Evolutionary conservation across 1,140 invertebrate species (phyloP).

Genomic region (Tribolium madens): DNA sequence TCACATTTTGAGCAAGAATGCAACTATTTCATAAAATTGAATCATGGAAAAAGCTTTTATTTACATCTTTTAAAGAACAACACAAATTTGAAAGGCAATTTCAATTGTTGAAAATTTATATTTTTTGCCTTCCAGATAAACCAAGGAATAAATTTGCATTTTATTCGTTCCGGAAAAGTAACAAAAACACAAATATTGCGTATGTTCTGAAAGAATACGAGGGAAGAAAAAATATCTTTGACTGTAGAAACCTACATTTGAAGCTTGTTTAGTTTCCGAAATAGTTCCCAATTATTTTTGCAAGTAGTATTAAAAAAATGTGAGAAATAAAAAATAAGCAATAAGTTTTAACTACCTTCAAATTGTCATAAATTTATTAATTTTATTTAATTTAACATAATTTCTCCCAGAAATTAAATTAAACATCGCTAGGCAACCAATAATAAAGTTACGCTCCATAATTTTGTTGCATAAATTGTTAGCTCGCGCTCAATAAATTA

Average conservation of each 20-base stretch:
- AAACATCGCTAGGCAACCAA: constrained; percentile 8
- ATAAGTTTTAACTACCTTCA: no score
- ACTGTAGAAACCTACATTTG: no score
- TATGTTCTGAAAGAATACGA: no score
- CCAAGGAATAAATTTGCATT: background rate
- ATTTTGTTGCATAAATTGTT: constrained; percentile 12
- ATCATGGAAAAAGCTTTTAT: background rate
- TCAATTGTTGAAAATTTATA: background rate
- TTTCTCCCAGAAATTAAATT: background rate
- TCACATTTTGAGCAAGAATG: no score
- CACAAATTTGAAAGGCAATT: background rate
- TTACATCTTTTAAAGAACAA: background rate
- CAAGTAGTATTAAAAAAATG: no score
- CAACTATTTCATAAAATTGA: background rate
- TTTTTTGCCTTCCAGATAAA: background rate
- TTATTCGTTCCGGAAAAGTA: background rate
- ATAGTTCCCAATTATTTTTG: no score
- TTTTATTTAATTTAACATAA: no score
- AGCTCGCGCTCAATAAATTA: constrained; percentile 8
- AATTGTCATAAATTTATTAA: no score
- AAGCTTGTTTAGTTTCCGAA: no score
- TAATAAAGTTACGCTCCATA: constrained; percentile 15
- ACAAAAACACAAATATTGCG: background rate
- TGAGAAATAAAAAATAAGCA: no score
- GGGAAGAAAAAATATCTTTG: no score